A percentile compares a stretch with the other conserved stretches of the same genome.
phyloP scores from a whole-genome alignment of 2,797 vertebrate genomes.

The Characodon lateralis region DNA sequence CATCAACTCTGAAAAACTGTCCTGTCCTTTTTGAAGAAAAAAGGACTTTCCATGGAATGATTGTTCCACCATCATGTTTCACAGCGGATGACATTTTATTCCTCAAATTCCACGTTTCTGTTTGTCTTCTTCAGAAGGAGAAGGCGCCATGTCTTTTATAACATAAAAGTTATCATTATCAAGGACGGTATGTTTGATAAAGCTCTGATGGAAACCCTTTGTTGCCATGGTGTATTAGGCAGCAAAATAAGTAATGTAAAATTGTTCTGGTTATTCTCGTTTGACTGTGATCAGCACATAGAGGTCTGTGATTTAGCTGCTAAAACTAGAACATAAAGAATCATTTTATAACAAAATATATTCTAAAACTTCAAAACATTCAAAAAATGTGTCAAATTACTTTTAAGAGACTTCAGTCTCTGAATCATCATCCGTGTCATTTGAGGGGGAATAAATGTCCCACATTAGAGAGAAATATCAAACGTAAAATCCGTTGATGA shows the following conservation, averaged over 20 bases:
- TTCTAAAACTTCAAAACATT: not conserved
- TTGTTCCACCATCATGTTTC: not conserved
- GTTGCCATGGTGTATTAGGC: not conserved
- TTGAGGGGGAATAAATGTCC: not conserved
- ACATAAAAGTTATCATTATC: not conserved
- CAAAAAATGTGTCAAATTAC: slow-evolving; percentile 2
- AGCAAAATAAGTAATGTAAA: not conserved
- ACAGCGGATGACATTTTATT: not conserved
- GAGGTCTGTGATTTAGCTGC: not conserved
- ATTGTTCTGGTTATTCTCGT: not conserved
- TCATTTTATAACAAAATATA: not conserved
- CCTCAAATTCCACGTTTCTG: not conserved
- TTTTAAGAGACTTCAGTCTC: not conserved
- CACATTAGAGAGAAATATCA: slow-evolving; percentile 12
- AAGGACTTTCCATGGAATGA: not conserved
- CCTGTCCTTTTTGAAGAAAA: not conserved
- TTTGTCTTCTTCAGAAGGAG: not conserved
- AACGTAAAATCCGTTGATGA: slow-evolving; percentile 29
- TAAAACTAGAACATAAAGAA: not conserved
- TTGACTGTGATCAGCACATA: not conserved
- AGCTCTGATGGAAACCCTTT: not conserved
- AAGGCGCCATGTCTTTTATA: not conserved
- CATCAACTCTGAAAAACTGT: not conserved
- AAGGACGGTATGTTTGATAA: not conserved
- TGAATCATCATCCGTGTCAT: slow-evolving; percentile 5